These are phyloP conservation scores for Bothrops jararaca DNA, from an alignment of 2,113 vertebrate species.

Conservation along the genomic window DNA sequence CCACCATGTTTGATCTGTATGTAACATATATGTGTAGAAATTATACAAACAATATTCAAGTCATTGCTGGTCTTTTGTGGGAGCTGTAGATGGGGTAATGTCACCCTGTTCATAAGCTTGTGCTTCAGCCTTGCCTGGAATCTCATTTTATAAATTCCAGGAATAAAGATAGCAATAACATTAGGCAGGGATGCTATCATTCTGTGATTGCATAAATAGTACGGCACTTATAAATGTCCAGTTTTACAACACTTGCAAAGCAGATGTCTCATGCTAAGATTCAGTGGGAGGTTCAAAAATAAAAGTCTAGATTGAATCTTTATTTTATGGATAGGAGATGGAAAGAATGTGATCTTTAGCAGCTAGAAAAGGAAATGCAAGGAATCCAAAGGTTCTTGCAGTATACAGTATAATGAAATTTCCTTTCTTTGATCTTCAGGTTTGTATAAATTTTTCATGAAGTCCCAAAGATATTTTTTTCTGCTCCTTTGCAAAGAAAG, in stretches of 20 bases:
- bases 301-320: too few species aligned
- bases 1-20: neutral
- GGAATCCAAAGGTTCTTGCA: neutral
- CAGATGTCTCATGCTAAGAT: neutral
- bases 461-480: neutral
- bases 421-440: neutral
- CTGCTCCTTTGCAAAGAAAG: neutral
- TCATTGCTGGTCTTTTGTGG: neutral
- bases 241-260: neutral
- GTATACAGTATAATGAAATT: neutral
- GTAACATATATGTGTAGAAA: neutral
- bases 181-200: neutral
- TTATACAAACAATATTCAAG: constrained; percentile 6
- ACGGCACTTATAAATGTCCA: neutral
- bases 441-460: neutral
- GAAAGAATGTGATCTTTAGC: neutral
- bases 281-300: neutral
- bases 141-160: neutral
- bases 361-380: neutral
- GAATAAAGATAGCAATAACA: constrained; percentile 11
- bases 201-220: neutral
- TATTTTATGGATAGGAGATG: neutral
- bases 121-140: constrained; percentile 5
- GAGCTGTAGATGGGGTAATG: neutral
- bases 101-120: neutral